Evolutionary conservation across 2,113 vertebrate genomes (phyloP).

Genomic region (Tetraodon nigroviridis): DNA sequence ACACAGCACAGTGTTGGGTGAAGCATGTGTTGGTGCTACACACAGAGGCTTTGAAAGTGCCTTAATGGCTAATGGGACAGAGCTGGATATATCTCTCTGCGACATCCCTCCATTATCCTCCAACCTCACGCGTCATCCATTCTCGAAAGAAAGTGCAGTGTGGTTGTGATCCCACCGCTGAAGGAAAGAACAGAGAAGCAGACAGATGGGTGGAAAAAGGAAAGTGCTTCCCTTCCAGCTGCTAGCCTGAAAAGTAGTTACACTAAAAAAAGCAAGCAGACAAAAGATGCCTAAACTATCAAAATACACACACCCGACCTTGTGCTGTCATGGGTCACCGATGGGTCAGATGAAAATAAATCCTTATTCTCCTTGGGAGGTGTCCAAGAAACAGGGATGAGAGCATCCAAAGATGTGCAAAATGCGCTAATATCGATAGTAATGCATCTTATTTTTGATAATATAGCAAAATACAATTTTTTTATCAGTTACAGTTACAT

Average conservation of each 20-base stretch:
- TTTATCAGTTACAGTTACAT: too few species aligned
- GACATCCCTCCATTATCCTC: slow-evolving; percentile 57
- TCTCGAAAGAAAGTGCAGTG: slow-evolving; percentile 44
- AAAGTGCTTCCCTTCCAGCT: slow-evolving; percentile 62
- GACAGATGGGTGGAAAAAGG: slow-evolving; percentile 33
- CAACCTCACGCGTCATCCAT: slow-evolving; percentile 36
- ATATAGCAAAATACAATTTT: too few species aligned
- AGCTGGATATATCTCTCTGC: slow-evolving; percentile 38
- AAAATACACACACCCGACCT: slow-evolving; percentile 40
- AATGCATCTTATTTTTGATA: too few species aligned
- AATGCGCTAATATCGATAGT: too few species aligned
- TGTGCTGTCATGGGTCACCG: slow-evolving; percentile 35
- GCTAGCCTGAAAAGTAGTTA: slow-evolving; percentile 65
- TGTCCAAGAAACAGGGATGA: slow-evolving; percentile 17
- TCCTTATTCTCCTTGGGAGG: slow-evolving; percentile 50
- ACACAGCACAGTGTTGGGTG: slow-evolving; percentile 6
- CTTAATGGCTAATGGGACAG: slow-evolving; percentile 39
- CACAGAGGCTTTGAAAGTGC: slow-evolving; percentile 26
- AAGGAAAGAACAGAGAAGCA: not conserved
- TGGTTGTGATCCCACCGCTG: not conserved
- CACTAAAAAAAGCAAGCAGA: slow-evolving; percentile 57
- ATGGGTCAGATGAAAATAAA: slow-evolving; percentile 54
- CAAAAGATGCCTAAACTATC: slow-evolving; percentile 60
- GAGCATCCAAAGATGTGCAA: too few species aligned
- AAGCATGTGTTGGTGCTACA: slow-evolving; percentile 16